Evolutionary conservation across 2,888 invertebrate species (phyloP), one percentile per base, ranked within the genome.

Genomic region (Phortica magna): DNA sequence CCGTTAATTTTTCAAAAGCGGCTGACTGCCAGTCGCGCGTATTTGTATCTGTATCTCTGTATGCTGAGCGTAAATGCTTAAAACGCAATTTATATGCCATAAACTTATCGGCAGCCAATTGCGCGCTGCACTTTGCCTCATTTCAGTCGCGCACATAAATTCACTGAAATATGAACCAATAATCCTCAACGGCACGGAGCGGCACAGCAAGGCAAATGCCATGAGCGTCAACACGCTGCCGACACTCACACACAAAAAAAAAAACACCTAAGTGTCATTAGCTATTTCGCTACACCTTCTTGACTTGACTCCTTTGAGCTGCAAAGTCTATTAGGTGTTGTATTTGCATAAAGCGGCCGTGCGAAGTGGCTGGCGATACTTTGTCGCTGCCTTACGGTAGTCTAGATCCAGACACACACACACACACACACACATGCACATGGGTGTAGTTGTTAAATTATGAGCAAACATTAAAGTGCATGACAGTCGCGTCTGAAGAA

Each of bases 131-230:
- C 9, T 14, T 48, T 14, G 48, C 48, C 48, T 48, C 48, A 48
- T 48, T 12, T 12, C 48, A 14, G 10, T 48, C 14, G 48, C 22
- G 22, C 67, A 48, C 73, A 83, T 89, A 87, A 87, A 84, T 89
- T 88, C 78, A 41, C 80, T 88, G 82, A 87, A 89, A 88, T 87
- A 87, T 89, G 87, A 85, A 87, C 87, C 87, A 81, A 83, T 89
- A 81, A 89, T 85, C 80, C 81, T 77, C 76, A 61, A 22, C 55
- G n/a, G 17, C 55, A 55, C 14, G 14, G 17, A 61, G 10, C 61
- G 22, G 17, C 19, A 10, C 61, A 9, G 2, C 43, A 7, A 59
- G 61, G 3, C 17, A 61, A 61, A 10, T 7, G 57, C 19, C 17
- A 17, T 17, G 14, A 55, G 61, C 22, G 10, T 22, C 22, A 61